Evolutionary conservation across 2,888 invertebrate genomes (phyloP).

Genomic region (Epinotia bilunana): DNA sequence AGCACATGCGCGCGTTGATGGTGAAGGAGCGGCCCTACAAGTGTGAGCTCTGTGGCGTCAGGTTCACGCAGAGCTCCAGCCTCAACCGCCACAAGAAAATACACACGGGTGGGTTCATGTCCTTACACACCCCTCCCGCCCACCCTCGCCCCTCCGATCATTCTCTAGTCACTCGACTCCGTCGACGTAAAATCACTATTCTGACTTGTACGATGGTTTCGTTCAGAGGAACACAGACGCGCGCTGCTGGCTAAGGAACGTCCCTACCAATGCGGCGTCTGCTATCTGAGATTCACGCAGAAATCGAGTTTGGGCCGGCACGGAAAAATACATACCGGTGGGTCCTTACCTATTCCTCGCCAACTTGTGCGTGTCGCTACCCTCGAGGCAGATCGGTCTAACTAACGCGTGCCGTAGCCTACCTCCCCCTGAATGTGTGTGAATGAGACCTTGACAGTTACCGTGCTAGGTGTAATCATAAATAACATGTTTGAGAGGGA

Average conservation of each 20-base stretch:
- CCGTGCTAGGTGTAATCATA: conserved; percentile 64
- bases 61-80: conserved; percentile 89
- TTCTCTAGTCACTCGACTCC: conserved; percentile 50
- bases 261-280: conserved; percentile 87
- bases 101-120: conserved; percentile 85
- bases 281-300: conserved; percentile 87
- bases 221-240: conserved; percentile 80
- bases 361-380: conserved; percentile 70
- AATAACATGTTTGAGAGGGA: conserved; percentile 71
- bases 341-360: conserved; percentile 68
- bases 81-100: conserved; percentile 89
- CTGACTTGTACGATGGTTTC: conserved; percentile 73
- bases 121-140: conserved; percentile 51
- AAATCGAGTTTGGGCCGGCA: conserved; percentile 88
- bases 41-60: conserved; percentile 88
- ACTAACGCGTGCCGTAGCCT: conserved; percentile 64
- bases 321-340: conserved; percentile 87
- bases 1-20: conserved; percentile 83
- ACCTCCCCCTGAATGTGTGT: conserved; percentile 82
- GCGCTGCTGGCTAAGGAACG: conserved; percentile 79
- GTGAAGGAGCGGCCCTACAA: conserved; percentile 86
- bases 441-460: conserved; percentile 65
- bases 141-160: conserved; percentile 48
- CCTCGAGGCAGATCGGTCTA: conserved; percentile 75
- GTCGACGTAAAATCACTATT: conserved; percentile 49